Evolutionary conservation across 2,888 invertebrate genomes (phyloP).

Genomic region (Eupsilia transversa): DNA sequence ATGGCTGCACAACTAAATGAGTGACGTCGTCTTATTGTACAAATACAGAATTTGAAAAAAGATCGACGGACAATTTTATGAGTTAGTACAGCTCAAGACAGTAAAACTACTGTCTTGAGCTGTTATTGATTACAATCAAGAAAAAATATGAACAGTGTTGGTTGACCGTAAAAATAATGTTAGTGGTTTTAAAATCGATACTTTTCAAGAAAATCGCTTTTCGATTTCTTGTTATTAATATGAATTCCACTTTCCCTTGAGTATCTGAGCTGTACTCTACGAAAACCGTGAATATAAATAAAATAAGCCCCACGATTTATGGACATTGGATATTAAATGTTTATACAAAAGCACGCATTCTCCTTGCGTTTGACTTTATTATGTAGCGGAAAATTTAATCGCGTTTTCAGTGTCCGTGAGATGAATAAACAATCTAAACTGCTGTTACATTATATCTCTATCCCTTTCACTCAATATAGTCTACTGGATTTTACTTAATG

Average conservation of each 20-base stretch:
- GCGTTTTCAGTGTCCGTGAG: conserved; percentile 84
- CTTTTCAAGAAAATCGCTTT: neutral
- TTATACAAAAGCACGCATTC: conserved; percentile 70
- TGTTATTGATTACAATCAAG: neutral
- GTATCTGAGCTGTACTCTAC: conserved; percentile 4
- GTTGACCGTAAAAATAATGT: neutral
- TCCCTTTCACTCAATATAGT: conserved; percentile 71
- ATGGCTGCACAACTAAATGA: neutral
- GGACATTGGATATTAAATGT: conserved; percentile 66
- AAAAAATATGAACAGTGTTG: neutral
- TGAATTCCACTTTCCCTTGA: neutral
- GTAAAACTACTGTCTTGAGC: too few species aligned
- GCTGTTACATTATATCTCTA: conserved; percentile 63
- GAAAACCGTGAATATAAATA: conserved; percentile 46
- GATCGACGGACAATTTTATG: neutral
- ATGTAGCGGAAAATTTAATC: conserved; percentile 88
- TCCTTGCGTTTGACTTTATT: conserved; percentile 81
- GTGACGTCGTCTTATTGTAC: neutral
- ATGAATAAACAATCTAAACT: conserved; percentile 84
- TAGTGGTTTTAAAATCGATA: neutral
- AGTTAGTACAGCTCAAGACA: too few species aligned
- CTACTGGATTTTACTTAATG: conserved; percentile 65
- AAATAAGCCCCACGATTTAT: conserved; percentile 63
- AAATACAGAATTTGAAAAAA: neutral
- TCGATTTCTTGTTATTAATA: neutral